A percentile compares a stretch with the other conserved stretches of the same genome.
Conservation (phyloP, 2,888 invertebrate species). For the Nymphalis polychloros region DNA sequence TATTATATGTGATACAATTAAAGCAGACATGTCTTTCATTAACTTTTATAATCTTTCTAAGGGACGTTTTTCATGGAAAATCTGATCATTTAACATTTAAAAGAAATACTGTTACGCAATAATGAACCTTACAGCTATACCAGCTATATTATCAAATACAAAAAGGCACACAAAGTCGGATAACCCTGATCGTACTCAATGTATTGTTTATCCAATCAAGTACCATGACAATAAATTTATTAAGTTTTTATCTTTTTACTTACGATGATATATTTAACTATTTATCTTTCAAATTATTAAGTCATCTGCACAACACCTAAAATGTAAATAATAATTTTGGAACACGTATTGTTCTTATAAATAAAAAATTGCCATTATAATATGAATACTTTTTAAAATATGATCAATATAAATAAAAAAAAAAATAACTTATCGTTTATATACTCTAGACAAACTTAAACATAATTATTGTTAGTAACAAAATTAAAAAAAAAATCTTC, state of each 20-base stretch:
- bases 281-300: neutral
- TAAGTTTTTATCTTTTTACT: neutral
- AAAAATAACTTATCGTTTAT: neutral
- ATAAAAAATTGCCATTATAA: neutral
- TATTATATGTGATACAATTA: neutral
- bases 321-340: neutral
- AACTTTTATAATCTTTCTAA: constrained; percentile 3
- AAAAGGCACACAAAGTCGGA: constrained; percentile 35
- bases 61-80: neutral
- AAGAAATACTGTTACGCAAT: constrained; percentile 1
- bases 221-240: constrained; percentile 1
- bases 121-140: constrained; percentile 31
- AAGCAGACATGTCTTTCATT: neutral
- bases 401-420: neutral
- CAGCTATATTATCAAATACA: constrained; percentile 17
- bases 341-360: constrained; percentile 1
- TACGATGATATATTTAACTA: neutral
- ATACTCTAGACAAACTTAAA: neutral
- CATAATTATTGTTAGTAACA: neutral
- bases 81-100: neutral
- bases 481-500: neutral
- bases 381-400: neutral
- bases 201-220: neutral
- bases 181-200: constrained; percentile 7
- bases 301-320: neutral